Percentiles rank a stretch among this genome's conserved stretches.
phyloP scores from a whole-genome alignment of 1,140 invertebrate genomes.

The Drosophila sproati region DNA sequence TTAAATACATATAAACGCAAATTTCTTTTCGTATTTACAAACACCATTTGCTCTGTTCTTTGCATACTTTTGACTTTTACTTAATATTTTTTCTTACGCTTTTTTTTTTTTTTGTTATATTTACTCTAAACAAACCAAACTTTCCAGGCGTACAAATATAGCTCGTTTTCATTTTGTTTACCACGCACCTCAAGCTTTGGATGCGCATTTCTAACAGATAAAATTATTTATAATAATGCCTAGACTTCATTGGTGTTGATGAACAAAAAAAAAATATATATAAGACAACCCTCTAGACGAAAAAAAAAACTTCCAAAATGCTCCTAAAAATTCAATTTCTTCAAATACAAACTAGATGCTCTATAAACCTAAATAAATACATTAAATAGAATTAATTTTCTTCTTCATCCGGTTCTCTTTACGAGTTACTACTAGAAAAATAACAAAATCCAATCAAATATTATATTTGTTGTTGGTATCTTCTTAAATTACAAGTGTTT shows the following conservation, averaged over 20 bases:
- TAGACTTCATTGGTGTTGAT: neutral
- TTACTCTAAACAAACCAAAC: slow-evolving; percentile 14
- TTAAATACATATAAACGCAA: slow-evolving; percentile 51
- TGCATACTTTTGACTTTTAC: neutral
- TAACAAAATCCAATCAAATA: slow-evolving; percentile 10
- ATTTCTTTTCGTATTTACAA: slow-evolving; percentile 26
- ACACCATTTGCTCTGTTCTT: slow-evolving; percentile 9
- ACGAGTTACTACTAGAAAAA: slow-evolving; percentile 3
- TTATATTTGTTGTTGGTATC: slow-evolving; percentile 7
- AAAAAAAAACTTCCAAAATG: slow-evolving; percentile 7
- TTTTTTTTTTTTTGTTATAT: slow-evolving; percentile 5
- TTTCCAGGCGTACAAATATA: slow-evolving; percentile 24
- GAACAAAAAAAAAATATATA: neutral
- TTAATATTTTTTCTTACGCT: neutral
- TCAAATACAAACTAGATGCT: slow-evolving; percentile 1
- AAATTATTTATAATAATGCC: neutral
- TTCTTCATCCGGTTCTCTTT: neutral
- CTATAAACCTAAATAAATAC: slow-evolving; percentile 17
- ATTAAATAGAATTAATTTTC: slow-evolving; percentile 33
- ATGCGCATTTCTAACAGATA: neutral
- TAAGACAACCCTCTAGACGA: neutral
- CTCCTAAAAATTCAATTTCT: neutral
- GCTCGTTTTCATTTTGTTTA: slow-evolving; percentile 1
- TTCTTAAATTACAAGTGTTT: neutral
- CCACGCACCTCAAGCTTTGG: neutral